These are phyloP conservation scores for Akabosia matsudoensis DNA, from an alignment of 1,140 invertebrate genomes.

Conservation along the genomic window DNA sequence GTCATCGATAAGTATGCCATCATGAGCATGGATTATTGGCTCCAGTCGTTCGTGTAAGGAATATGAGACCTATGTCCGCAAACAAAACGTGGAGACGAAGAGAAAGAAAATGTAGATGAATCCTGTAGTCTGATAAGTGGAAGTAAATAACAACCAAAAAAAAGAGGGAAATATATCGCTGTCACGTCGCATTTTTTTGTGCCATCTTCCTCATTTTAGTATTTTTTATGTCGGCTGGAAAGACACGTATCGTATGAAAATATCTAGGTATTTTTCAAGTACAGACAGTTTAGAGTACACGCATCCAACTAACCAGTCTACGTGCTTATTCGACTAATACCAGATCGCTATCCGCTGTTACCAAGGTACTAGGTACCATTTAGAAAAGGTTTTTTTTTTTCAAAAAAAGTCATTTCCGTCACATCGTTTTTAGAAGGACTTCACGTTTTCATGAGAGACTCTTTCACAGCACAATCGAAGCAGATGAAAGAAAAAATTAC, in stretches of 20 bases:
- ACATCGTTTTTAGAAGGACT: neutral
- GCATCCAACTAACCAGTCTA: neutral
- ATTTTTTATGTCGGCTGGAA: too few relatives aligned
- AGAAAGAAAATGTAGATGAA: neutral
- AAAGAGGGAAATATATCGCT: neutral
- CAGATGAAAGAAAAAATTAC: neutral
- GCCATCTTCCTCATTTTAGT: neutral
- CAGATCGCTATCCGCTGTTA: neutral
- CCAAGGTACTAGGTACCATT: neutral
- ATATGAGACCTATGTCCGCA: too few relatives aligned
- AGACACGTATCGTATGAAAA: neutral
- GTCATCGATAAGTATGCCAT: too few relatives aligned
- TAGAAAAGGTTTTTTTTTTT: neutral
- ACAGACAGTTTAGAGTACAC: neutral
- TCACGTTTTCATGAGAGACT: neutral
- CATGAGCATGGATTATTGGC: too few relatives aligned
- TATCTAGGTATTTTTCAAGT: neutral
- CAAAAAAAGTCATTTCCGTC: neutral
- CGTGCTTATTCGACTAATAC: too few relatives aligned
- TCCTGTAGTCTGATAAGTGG: neutral
- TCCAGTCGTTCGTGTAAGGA: too few relatives aligned
- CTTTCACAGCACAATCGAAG: neutral
- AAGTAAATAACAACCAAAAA: neutral
- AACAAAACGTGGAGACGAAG: neutral
- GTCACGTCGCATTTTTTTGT: neutral